These are phyloP conservation scores for Drosophila athabasca DNA, from an alignment of 1,140 invertebrate genomes.

Conservation along the genomic window DNA sequence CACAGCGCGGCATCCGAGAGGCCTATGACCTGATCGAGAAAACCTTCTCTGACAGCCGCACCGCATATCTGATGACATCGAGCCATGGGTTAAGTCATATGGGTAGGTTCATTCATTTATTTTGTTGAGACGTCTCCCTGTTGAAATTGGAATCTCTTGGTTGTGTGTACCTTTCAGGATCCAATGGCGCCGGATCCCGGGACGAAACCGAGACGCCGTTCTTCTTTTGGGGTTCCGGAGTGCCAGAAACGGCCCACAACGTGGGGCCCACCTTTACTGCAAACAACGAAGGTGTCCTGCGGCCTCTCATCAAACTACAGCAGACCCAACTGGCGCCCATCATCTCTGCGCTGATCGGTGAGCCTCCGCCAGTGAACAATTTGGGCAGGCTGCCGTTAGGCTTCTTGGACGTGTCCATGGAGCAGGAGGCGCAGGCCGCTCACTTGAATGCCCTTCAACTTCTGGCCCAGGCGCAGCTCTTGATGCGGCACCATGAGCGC, in stretches of 20 bases:
- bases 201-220: slow-evolving; percentile 96
- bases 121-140: too few species aligned
- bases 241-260: slow-evolving; percentile 79
- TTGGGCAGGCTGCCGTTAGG: slow-evolving; percentile 89
- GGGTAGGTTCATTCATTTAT: slow-evolving; percentile 85
- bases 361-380: slow-evolving; percentile 95
- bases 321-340: slow-evolving; percentile 96
- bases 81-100: slow-evolving; percentile 99
- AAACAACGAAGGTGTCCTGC: not conserved
- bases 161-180: slow-evolving; percentile 83
- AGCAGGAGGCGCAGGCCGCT: slow-evolving; percentile 86
- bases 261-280: not conserved
- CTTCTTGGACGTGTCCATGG: slow-evolving; percentile 85
- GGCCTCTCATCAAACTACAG: slow-evolving; percentile 86
- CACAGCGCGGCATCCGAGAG: slow-evolving; percentile 90
- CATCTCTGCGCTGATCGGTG: slow-evolving; percentile 93
- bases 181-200: slow-evolving; percentile 94
- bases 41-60: slow-evolving; percentile 91
- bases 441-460: slow-evolving; percentile 91
- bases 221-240: slow-evolving; percentile 96
- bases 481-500: slow-evolving; percentile 25
- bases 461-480: slow-evolving; percentile 87
- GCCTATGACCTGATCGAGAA: slow-evolving; percentile 88
- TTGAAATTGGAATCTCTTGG: too few species aligned
- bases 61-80: slow-evolving; percentile 96